A percentile compares a stretch with the other conserved stretches of the same genome.
Conservation (phyloP, 1,140 invertebrate species). For the Ericerus pela region DNA sequence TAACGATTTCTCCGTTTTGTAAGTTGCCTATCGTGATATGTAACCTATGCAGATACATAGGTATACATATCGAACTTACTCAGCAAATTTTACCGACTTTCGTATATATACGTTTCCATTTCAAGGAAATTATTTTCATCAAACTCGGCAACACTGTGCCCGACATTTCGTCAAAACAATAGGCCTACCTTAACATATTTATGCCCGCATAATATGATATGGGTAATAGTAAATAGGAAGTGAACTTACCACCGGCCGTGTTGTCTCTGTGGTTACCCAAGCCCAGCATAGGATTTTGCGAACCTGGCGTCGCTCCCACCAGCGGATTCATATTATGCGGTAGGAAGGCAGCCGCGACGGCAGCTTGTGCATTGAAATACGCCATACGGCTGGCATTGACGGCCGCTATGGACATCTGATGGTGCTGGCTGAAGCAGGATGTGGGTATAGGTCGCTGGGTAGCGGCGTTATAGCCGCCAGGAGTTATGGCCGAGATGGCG, state of each 20-base stretch:
- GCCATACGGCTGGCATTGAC: conserved; percentile 52
- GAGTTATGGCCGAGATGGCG: conserved; percentile 27
- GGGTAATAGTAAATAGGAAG: neutral
- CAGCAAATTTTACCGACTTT: too few relatives aligned
- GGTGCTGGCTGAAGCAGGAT: conserved; percentile 33
- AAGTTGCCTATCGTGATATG: too few relatives aligned
- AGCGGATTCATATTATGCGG: conserved; percentile 38
- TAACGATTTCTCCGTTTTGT: too few relatives aligned
- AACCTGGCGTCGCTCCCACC: conserved; percentile 14
- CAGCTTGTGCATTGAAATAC: conserved; percentile 74
- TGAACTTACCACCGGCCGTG: conserved; percentile 13
- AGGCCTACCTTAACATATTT: too few relatives aligned
- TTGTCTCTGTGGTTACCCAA: conserved; percentile 11
- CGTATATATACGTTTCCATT: too few relatives aligned
- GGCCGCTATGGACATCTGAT: conserved; percentile 45
- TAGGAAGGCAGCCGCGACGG: conserved; percentile 70
- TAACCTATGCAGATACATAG: too few relatives aligned
- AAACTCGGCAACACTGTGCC: too few relatives aligned
- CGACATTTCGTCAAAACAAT: too few relatives aligned
- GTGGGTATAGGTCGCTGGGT: conserved; percentile 31
- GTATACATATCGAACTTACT: too few relatives aligned
- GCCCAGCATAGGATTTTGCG: conserved; percentile 24
- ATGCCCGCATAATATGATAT: too few relatives aligned
- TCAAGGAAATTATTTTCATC: too few relatives aligned
- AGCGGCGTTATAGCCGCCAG: conserved; percentile 22